A percentile compares a stretch with the other conserved stretches of the same genome.
Evolutionary conservation across 1,140 invertebrate genomes (phyloP).

Genomic region (Drosophila navojoa): DNA sequence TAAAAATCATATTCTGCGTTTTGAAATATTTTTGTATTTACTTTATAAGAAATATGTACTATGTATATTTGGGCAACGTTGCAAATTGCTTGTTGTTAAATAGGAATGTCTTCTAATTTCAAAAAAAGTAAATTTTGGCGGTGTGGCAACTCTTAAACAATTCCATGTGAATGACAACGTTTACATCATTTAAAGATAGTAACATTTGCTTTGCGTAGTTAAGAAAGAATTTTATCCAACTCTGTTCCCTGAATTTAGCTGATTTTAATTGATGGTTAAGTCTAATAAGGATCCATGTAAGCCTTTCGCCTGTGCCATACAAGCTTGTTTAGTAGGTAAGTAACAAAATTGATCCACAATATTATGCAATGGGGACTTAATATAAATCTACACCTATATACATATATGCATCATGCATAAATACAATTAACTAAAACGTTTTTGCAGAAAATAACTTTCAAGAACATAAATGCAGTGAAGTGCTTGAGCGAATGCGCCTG

Average conservation of each 20-base stretch:
- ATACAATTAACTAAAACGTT: background rate
- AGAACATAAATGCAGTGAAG: slow-evolving; percentile 86
- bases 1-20: too few species aligned
- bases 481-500: slow-evolving; percentile 87
- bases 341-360: slow-evolving; percentile 51
- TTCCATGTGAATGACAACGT: slow-evolving; percentile 20
- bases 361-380: slow-evolving; percentile 13
- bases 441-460: slow-evolving; percentile 88
- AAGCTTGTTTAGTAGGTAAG: slow-evolving; percentile 89
- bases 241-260: background rate
- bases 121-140: background rate
- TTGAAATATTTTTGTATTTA: too few species aligned
- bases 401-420: slow-evolving; percentile 1
- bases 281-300: slow-evolving; percentile 89
- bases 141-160: slow-evolving; percentile 8
- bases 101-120: too few species aligned
- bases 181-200: slow-evolving; percentile 2
- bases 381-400: background rate
- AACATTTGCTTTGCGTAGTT: background rate
- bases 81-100: too few species aligned
- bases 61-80: background rate
- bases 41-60: too few species aligned
- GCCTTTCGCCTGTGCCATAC: slow-evolving; percentile 89
- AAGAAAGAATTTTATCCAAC: slow-evolving; percentile 1
- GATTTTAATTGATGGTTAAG: slow-evolving; percentile 56